Conservation (phyloP, 2,113 vertebrate species). For the Columba livia region DNA sequence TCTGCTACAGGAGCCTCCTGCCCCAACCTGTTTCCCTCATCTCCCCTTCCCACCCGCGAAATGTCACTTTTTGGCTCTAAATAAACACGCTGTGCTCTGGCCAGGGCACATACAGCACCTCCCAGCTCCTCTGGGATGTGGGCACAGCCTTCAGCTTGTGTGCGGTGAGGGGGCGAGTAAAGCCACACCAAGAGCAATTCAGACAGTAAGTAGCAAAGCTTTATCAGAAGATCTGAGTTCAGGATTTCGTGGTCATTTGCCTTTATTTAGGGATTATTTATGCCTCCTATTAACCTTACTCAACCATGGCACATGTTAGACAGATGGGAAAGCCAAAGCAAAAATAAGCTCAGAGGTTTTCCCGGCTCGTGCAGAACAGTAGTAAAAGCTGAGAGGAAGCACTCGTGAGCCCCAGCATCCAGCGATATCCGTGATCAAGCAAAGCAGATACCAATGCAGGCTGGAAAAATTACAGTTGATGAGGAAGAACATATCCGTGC, state of each 20-base stretch:
- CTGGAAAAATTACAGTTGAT: background rate
- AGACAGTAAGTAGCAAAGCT: background rate
- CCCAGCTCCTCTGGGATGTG: background rate
- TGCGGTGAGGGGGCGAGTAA: fast-evolving
- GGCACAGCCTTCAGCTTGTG: background rate
- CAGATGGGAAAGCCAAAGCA: constrained; percentile 25
- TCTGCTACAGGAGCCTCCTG: background rate
- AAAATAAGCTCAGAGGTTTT: background rate
- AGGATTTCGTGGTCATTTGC: constrained; percentile 48
- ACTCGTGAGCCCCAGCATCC: fast-evolving
- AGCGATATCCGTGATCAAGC: fast-evolving
- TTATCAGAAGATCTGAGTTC: constrained; percentile 6
- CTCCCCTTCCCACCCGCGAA: background rate
- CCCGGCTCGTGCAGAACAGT: background rate
- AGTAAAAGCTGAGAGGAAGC: background rate
- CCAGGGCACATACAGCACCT: background rate
- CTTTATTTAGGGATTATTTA: constrained; percentile 35
- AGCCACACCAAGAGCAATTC: background rate
- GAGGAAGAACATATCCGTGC: fast-evolving
- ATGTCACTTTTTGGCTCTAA: background rate
- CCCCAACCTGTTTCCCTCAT: background rate
- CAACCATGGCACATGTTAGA: background rate
- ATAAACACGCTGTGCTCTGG: background rate
- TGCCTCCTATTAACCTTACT: constrained; percentile 17
- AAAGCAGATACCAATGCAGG: too few species aligned